Evolutionary conservation across 92 coral and sea anemone genomes (phyloP).

Genomic region (Epizoanthus scotinus): DNA sequence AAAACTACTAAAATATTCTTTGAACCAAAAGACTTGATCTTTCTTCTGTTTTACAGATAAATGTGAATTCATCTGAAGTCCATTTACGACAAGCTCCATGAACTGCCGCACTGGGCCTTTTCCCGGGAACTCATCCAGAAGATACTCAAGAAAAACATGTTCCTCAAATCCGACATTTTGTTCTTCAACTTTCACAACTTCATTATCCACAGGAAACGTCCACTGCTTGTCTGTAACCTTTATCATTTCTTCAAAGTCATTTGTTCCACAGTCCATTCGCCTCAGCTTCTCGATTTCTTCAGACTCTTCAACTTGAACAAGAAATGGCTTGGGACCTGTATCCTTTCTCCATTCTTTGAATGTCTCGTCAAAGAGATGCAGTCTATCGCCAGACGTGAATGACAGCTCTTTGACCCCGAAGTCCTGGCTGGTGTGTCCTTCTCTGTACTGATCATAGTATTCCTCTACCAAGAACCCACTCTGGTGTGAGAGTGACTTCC

Average conservation of each 20-base stretch:
- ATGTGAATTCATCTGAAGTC: constrained; percentile 91
- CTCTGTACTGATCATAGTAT: constrained; percentile 40
- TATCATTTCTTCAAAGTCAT: constrained; percentile 81
- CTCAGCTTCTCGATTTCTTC: constrained; percentile 43
- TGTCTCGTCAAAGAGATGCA: constrained; percentile 59
- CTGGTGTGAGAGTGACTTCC: constrained; percentile 45
- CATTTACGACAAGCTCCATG: constrained; percentile 94
- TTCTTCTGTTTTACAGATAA: constrained; percentile 75
- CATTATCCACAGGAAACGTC: constrained; percentile 94
- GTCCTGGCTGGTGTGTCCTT: constrained; percentile 18
- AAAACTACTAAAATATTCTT: constrained; percentile 77
- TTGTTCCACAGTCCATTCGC: constrained; percentile 56
- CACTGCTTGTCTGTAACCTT: constrained; percentile 78
- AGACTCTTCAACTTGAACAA: constrained; percentile 43
- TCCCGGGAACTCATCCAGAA: constrained; percentile 81
- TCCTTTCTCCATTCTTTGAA: constrained; percentile 22
- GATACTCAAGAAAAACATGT: constrained; percentile 88
- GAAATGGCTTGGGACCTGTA: constrained; percentile 20
- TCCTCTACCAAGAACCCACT: constrained; percentile 33
- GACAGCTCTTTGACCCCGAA: constrained; percentile 13
- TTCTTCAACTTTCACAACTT: constrained; percentile 84
- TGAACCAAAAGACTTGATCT: constrained; percentile 86
- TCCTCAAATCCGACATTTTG: constrained; percentile 85
- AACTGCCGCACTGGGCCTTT: constrained; percentile 91
- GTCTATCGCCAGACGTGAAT: constrained; percentile 54